Base-by-base conservation (phyloP, 2,797 vertebrate species). In the Lindbergichthys nudifrons region DNA sequence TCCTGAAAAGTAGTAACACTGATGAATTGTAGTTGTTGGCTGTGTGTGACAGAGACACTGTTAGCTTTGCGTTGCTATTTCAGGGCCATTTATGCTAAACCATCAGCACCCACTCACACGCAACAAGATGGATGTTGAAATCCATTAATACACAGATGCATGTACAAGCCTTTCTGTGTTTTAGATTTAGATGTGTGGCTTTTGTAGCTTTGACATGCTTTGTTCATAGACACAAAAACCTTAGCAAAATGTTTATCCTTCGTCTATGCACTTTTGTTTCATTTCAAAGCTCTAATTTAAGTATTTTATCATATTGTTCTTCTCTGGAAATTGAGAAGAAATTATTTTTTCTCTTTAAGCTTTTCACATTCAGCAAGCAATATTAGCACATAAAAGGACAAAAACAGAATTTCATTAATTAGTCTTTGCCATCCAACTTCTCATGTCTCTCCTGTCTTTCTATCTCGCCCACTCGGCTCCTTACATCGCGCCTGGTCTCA, bases 391-490 rank as follows among this genome's bases (percentile, higher is more conserved):
- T 71, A 50, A 76, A 84, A 75, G 65, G 54, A 83, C 47, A 50
- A 65, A 85, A 80, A 47, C 12, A 62, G 70, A 81, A 77, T 72
- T 83, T 73, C 79, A 87, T 89, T 80, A 88, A 88, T 89, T 80
- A 71, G 73, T 81, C 79, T 84, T 67, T 68, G 81, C 89, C 70
- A 79, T 86, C 73, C 80, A 84, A 65, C 73, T 66, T 75, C 81
- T 74, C 72, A 16, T 71, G 82, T 82, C 79, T 76, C 65, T 78
- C 65, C 76, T 79, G 80, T 85, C 89, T 76, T 57, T 83, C 63
- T 32, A 10, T 77, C 85, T 88, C 89, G 68, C 89, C 87, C 91
- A 88, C 88, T 84, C 75, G 14, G 75, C 79, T 81, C 65, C 83
- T 79, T 78, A 64, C 82, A 77, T 83, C 47, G 70, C 79, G 63